Percentiles rank a stretch among this genome's conserved stretches.
Evolutionary conservation across 2,113 vertebrate species (phyloP).

Genomic region (Synchiropus splendidus): DNA sequence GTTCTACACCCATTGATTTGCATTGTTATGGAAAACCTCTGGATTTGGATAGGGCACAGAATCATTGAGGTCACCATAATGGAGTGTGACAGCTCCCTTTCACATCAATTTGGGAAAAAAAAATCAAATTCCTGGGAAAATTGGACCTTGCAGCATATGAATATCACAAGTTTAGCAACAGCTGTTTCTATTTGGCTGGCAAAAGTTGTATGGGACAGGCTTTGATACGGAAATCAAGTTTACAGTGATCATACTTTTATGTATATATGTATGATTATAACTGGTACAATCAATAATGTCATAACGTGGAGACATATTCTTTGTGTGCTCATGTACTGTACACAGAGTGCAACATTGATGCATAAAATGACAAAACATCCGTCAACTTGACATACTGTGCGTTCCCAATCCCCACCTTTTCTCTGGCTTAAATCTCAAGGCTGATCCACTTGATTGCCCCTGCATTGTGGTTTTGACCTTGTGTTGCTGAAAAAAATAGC

Average conservation of each 20-base stretch:
- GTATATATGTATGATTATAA: neutral
- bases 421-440: slow-evolving; percentile 37
- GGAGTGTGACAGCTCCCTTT: slow-evolving; percentile 61
- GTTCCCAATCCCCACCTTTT: slow-evolving; percentile 18
- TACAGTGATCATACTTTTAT: neutral
- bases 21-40: slow-evolving; percentile 67
- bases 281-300: too few species aligned
- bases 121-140: slow-evolving; percentile 66
- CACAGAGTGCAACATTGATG: neutral
- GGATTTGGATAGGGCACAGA: slow-evolving; percentile 60
- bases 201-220: slow-evolving; percentile 9
- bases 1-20: slow-evolving; percentile 61
- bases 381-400: slow-evolving; percentile 19
- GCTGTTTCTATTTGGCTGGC: slow-evolving; percentile 28
- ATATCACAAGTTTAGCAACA: slow-evolving; percentile 38
- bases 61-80: slow-evolving; percentile 65
- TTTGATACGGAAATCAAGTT: neutral
- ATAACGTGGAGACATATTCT: too few species aligned
- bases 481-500: slow-evolving; percentile 58
- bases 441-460: slow-evolving; percentile 53
- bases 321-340: neutral
- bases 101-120: slow-evolving; percentile 56
- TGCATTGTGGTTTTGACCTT: slow-evolving; percentile 63
- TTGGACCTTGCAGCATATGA: slow-evolving; percentile 35
- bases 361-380: slow-evolving; percentile 16